Evolutionary conservation across 1,140 invertebrate genomes (phyloP), one percentile per base, ranked within the genome.

Genomic region (Asobara japonica): DNA sequence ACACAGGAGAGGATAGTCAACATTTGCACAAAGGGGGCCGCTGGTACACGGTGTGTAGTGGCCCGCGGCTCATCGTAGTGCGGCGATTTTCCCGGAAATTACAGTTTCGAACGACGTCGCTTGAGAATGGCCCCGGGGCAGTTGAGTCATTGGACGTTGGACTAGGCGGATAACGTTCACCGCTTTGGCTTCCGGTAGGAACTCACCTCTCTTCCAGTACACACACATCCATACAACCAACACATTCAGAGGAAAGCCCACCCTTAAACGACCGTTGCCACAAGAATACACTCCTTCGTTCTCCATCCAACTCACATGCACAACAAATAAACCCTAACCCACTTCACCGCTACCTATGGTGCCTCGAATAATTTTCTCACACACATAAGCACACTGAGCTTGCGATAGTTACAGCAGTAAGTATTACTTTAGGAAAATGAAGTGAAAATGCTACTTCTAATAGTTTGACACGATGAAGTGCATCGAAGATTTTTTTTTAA

Each of bases 1-100:
- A 56, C 51, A 2, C 25, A 56, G 18, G 20, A 25, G 22, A 56
- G 25, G 51, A 56, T 18, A 56, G 51, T 56, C 18, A 56, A 56
- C 51, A 56, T 56, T 56, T 56, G 51, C 51, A 56, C 20, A 56
- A 27, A 56, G 51, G 18, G 51, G 3, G n/a, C n/a, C 13, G 10
- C 22, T 7, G 11, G 51, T 56, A 56, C 51, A 25, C 51, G 25
- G 20, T 25, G 45, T 51, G 51, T 10, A 56, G 20, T 56, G 18
- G 51, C 51, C 51, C 51, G 51, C 51, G 51, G 51, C 51, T 56
- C 51, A 56, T 56, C 51, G 51, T 56, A 18, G 51, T 56, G 18
- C 51, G 22, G 51, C 51, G 36, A 67, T 48, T 67, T 67, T 68
- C 66, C 45, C 66, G 66, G 66, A 68, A 68, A 68, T 68, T 68